These are phyloP conservation scores for Galaxias olidus DNA, from an alignment of 2,797 vertebrate species.

Conservation along the genomic window DNA sequence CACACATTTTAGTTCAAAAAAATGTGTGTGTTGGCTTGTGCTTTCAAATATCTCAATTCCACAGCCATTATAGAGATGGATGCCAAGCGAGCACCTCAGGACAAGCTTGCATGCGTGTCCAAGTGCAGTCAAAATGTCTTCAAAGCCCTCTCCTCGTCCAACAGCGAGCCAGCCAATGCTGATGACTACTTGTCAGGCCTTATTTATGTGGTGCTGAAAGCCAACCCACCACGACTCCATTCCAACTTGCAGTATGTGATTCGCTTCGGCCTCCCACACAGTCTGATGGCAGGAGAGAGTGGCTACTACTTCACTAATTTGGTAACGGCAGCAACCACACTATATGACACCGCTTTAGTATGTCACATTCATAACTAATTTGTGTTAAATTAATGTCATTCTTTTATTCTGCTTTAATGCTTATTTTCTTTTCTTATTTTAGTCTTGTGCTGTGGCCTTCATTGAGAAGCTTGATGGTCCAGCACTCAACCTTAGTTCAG, in stretches of 20 bases:
- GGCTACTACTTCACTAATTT: slow-evolving; percentile 85
- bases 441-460: slow-evolving; percentile 82
- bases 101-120: slow-evolving; percentile 78
- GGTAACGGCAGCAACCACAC: slow-evolving; percentile 55
- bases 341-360: not conserved
- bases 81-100: slow-evolving; percentile 81
- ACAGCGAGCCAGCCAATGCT: slow-evolving; percentile 74
- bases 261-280: slow-evolving; percentile 81
- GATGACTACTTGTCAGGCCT: slow-evolving; percentile 81
- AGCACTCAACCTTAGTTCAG: slow-evolving; percentile 75
- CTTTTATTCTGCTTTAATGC: not conserved
- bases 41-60: not conserved
- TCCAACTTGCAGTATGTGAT: slow-evolving; percentile 84
- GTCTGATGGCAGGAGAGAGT: slow-evolving; percentile 79
- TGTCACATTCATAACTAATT: not conserved
- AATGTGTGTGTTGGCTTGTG: not conserved
- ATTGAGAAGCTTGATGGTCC: slow-evolving; percentile 81
- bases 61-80: slow-evolving; percentile 83
- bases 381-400: not conserved
- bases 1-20: not conserved
- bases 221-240: slow-evolving; percentile 80
- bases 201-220: slow-evolving; percentile 79
- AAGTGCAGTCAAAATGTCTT: slow-evolving; percentile 80
- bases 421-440: slow-evolving; percentile 16
- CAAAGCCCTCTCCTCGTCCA: slow-evolving; percentile 70